Base-by-base conservation (phyloP, 2,113 vertebrate species). In the Fulmarus glacialis region DNA sequence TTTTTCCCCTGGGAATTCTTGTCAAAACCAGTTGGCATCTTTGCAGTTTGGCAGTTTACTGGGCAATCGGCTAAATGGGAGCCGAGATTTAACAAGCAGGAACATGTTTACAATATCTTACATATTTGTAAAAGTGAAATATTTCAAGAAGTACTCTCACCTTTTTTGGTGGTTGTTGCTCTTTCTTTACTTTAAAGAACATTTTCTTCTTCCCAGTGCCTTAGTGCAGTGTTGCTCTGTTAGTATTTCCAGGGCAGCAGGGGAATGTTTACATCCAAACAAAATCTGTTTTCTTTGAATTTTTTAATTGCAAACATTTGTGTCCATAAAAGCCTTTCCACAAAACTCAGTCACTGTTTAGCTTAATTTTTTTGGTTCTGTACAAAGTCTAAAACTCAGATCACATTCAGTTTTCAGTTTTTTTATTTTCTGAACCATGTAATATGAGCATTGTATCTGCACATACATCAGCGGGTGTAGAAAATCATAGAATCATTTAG, bases 181-280 rank as follows among this genome's bases (percentile, higher is more conserved):
- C 36, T 80, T 80, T 62, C 30, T 86, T 81, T 84, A 81, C 36
- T 87, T 78, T 32, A 58, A 80, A 50, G 47, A 87, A 52, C 48
- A 27, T 34, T 91, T 87, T 74, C 7, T 62, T 68, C 62, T 62
- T 80, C 15, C 9, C 26, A 50, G 0, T 26, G 22, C 80, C 59
- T 83, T 32, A 38, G 32, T 50, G 38, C 58, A 40, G n/a, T 36
- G 14, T 78, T 95, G 75, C 86, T 70, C 22, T 92, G 53, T 77
- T 89, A 83, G 3, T 70, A 86, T 95, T 97, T 97, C 82, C 27
- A 24, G 90, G 59, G 80, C 60, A 92, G 59, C 88, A 50, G 29
- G 80, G 47, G 26, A 88, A 81, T 89, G 68, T 90, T 95, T 93
- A 79, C 72, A 81, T 74, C 36, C 60, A 78, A 91, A 95, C n/a